Evolutionary conservation across 2,113 vertebrate genomes (phyloP), one percentile per base, ranked within the genome.

Genomic region (Hippolais icterina): DNA sequence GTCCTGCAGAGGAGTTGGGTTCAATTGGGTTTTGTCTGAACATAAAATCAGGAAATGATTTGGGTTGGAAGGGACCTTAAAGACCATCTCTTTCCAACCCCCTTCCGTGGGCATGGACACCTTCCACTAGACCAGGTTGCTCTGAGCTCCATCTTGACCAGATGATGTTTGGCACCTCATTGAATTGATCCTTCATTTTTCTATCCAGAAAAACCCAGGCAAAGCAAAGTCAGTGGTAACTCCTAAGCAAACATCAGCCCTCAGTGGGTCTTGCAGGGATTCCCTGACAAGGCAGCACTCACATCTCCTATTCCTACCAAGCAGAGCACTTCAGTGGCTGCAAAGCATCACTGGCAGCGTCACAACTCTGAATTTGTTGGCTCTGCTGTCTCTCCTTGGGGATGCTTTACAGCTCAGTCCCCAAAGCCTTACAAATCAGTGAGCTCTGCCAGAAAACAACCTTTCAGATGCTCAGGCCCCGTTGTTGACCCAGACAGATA

Each of bases 261-360:
- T 54, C 3, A 33, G 16, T 16, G 16, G 11, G 5, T 74, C 12
- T 69, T 5, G 0, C 29, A 39, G 61, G 9, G 15, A 39, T 66
- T 82, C n/a, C 44, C 35, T 33, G 23, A 27, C 3, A 2, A 52
- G 18, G 41, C 63, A 72, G 33, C 6, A 2, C 68, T 65, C 20
- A 5, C 13, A 11, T 14, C 12, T 21, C 27, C 28, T 3, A 25
- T 68, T 46, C 59, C 76, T 56, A 16, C 46, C n/a, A 71, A 54
- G 16, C 1, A 0, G 42, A 25, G 28, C 53, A 25, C 19, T 41
- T 80, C 31, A 27, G 44, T 6, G 3, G 11, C 66, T 29, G 16
- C 61, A 31, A 0, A 74, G 63, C 44, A 27, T n/a, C 8, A 1
- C 2, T 5, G 6, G 25, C 8, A 4, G 41, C 39, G 47, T 71